A percentile compares a stretch with the other conserved stretches of the same genome.
phyloP scores from a whole-genome alignment of 2,113 vertebrate genomes.

The Cephalopholis sonnerati region DNA sequence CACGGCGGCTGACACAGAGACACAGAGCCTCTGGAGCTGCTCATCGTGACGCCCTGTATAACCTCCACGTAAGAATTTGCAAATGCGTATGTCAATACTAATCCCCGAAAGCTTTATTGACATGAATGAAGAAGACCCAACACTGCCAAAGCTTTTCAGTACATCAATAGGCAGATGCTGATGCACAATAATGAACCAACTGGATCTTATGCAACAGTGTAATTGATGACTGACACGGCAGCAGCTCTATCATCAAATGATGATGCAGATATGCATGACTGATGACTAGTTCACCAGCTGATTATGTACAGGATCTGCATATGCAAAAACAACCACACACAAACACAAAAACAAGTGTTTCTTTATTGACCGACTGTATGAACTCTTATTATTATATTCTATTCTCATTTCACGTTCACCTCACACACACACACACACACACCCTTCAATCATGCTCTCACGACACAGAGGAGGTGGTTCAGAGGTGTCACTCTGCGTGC shows the following conservation, averaged over 20 bases:
- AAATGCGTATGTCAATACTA: constrained; percentile 47
- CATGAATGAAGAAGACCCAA: constrained; percentile 13
- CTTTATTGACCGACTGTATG: neutral
- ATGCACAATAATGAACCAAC: constrained; percentile 45
- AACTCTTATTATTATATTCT: constrained; percentile 2
- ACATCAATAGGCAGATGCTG: constrained; percentile 30
- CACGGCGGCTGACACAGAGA: neutral
- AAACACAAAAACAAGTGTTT: neutral
- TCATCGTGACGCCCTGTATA: neutral
- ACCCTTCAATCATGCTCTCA: neutral
- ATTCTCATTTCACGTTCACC: constrained; percentile 7
- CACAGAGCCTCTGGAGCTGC: neutral
- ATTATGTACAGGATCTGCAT: constrained; percentile 2
- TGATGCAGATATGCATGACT: constrained; percentile 13
- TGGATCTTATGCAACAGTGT: constrained; percentile 45
- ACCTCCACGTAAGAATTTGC: constrained; percentile 34
- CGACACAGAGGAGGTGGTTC: constrained; percentile 21
- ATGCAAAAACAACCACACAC: neutral
- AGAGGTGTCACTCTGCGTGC: constrained; percentile 14
- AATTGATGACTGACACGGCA: constrained; percentile 29
- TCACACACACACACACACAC: constrained; percentile 4
- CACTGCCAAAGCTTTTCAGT: constrained; percentile 34
- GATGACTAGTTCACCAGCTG: constrained; percentile 19
- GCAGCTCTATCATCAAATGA: constrained; percentile 27
- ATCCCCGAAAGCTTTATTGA: constrained; percentile 37